A percentile compares a stretch with the other conserved stretches of the same genome.
Conservation (phyloP, 2,888 invertebrate genomes). For the Mythimna ferrago region DNA sequence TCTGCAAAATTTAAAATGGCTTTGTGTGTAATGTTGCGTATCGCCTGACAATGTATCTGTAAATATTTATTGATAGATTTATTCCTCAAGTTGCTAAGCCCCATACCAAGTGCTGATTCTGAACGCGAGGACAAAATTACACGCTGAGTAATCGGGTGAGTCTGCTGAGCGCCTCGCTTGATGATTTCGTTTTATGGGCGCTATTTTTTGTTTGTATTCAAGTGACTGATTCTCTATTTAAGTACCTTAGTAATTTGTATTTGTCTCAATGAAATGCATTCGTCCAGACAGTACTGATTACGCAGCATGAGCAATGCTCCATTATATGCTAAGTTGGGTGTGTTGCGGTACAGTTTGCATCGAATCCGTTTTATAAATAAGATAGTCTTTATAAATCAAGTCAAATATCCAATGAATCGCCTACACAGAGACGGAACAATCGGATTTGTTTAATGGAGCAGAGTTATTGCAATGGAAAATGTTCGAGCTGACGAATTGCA, state of each 20-base stretch:
- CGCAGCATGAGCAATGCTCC: conserved; percentile 37
- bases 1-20: conserved; percentile 80
- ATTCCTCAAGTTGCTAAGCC: conserved; percentile 78
- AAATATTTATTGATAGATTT: conserved; percentile 88
- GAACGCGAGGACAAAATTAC: conserved; percentile 82
- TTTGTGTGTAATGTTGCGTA: conserved; percentile 84
- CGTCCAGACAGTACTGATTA: conserved; percentile 52
- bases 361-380: conserved; percentile 30
- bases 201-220: conserved; percentile 78
- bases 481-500: conserved; percentile 76
- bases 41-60: conserved; percentile 82
- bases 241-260: conserved; percentile 64
- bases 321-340: conserved; percentile 52
- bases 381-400: conserved; percentile 34
- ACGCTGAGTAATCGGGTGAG: conserved; percentile 87
- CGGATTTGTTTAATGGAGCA: conserved; percentile 74
- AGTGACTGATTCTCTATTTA: conserved; percentile 75
- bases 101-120: conserved; percentile 61
- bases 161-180: conserved; percentile 81
- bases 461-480: conserved; percentile 76
- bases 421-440: conserved; percentile 71
- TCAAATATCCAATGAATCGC: conserved; percentile 51
- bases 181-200: conserved; percentile 82
- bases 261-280: conserved; percentile 53
- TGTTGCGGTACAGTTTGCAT: conserved; percentile 22